Percentiles rank a stretch among this genome's conserved stretches.
Evolutionary conservation across 1,140 invertebrate genomes (phyloP).

Genomic region (Pseudoatta argentina): DNA sequence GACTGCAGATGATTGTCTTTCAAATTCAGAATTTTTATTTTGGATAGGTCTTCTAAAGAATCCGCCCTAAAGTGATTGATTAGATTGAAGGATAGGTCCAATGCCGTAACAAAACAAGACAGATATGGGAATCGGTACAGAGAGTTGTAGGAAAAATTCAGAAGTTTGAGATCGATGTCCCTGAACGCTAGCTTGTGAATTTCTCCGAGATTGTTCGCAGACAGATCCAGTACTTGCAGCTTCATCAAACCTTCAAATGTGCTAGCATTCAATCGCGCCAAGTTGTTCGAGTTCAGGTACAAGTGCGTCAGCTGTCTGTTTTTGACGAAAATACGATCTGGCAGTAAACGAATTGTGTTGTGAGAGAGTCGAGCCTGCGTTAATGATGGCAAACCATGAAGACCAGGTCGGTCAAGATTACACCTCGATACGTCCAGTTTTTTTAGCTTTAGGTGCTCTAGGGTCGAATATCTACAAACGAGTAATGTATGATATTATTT

Average conservation of each 20-base stretch:
- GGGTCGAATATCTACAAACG: conserved; percentile 84
- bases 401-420: conserved; percentile 88
- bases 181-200: conserved; percentile 87
- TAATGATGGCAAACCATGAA: conserved; percentile 88
- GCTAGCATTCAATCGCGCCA: conserved; percentile 86
- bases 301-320: conserved; percentile 88
- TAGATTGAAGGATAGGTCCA: conserved; percentile 90
- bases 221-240: conserved; percentile 89
- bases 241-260: conserved; percentile 79
- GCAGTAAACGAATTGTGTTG: conserved; percentile 88
- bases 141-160: conserved; percentile 90
- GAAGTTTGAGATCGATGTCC: conserved; percentile 86
- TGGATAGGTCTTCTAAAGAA: conserved; percentile 86
- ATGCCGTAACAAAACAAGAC: conserved; percentile 65
- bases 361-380: conserved; percentile 87
- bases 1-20: conserved; percentile 79
- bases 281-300: conserved; percentile 88
- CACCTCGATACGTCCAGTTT: conserved; percentile 89
- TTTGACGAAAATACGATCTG: conserved; percentile 87
- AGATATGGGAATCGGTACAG: conserved; percentile 76
- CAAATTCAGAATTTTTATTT: conserved; percentile 87
- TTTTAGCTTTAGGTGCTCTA: conserved; percentile 82
- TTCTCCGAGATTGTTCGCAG: conserved; percentile 88
- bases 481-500: background rate
- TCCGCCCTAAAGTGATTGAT: conserved; percentile 87